phyloP scores from a whole-genome alignment of 2,797 vertebrate species.

The Parauchenoglanis ngamensis region DNA sequence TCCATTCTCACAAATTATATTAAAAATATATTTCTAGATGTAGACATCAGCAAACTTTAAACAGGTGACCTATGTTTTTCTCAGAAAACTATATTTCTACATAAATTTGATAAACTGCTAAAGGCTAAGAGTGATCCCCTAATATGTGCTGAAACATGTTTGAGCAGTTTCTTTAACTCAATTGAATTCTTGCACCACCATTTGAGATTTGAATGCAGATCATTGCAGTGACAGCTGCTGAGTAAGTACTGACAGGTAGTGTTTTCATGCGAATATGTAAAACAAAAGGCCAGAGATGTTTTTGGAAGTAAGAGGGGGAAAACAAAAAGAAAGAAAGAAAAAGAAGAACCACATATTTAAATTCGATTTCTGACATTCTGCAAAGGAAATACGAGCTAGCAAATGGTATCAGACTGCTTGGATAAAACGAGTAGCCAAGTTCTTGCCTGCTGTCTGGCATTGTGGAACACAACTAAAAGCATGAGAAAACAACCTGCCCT shows the following conservation, averaged over 20 bases:
- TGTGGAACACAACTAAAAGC: neutral
- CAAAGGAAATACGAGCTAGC: neutral
- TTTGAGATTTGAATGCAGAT: constrained; percentile 9
- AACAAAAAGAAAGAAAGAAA: neutral
- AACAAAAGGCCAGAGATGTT: neutral
- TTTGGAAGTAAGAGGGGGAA: neutral
- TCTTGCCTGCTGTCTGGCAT: neutral
- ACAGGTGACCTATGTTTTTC: neutral
- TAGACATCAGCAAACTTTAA: neutral
- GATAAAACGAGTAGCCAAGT: neutral
- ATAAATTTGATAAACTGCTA: neutral
- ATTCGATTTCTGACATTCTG: neutral
- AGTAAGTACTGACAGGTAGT: neutral
- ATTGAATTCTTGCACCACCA: neutral
- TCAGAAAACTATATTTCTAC: constrained; percentile 8
- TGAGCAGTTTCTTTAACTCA: neutral
- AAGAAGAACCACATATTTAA: neutral
- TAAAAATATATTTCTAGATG: neutral
- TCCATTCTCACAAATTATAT: neutral
- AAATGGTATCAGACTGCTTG: neutral
- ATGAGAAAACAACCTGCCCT: neutral
- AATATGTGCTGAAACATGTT: neutral
- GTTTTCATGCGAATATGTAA: neutral
- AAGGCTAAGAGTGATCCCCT: neutral
- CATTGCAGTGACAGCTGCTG: neutral